Percentiles rank a stretch among this genome's conserved stretches.
phyloP scores from a whole-genome alignment of 2,888 invertebrate species.

The Meiosimyza platycephala region DNA sequence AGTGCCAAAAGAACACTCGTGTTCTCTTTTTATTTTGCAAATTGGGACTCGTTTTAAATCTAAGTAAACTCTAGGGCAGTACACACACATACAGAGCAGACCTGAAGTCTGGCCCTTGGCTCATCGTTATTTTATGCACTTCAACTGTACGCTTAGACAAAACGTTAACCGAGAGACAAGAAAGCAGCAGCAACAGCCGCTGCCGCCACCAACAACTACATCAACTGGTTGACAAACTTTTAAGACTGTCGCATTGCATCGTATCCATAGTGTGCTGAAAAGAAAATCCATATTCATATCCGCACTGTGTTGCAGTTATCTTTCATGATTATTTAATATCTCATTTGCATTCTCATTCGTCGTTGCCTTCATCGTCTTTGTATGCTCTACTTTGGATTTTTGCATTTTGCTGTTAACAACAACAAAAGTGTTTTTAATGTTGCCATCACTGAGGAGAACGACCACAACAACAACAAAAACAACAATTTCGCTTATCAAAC shows the following conservation, averaged over 20 bases:
- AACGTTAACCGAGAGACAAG: too few relatives aligned
- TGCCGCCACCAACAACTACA: neutral
- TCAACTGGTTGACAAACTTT: conserved; percentile 20
- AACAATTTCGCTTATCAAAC: conserved; percentile 21
- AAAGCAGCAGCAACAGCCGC: too few relatives aligned
- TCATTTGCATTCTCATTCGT: conserved; percentile 15
- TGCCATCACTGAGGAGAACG: conserved; percentile 29
- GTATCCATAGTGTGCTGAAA: conserved; percentile 1
- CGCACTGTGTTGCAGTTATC: conserved; percentile 10
- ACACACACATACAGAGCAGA: conserved; percentile 9
- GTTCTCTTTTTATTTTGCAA: conserved; percentile 1
- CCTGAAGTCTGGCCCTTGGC: conserved; percentile 3
- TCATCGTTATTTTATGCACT: neutral
- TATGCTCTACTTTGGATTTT: conserved; percentile 4
- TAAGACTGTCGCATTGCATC: conserved; percentile 5
- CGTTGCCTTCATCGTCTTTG: conserved; percentile 5
- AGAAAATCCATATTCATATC: conserved; percentile 22
- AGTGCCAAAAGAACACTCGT: conserved; percentile 18
- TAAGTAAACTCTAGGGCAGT: conserved; percentile 12
- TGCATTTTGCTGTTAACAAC: neutral
- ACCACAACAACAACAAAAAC: conserved; percentile 15
- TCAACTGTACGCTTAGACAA: neutral
- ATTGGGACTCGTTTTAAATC: conserved; percentile 19
- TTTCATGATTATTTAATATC: conserved; percentile 28
- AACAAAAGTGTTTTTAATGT: conserved; percentile 31